Evolutionary conservation across 2,797 vertebrate genomes (phyloP).

Genomic region (Clarias fuscus): DNA sequence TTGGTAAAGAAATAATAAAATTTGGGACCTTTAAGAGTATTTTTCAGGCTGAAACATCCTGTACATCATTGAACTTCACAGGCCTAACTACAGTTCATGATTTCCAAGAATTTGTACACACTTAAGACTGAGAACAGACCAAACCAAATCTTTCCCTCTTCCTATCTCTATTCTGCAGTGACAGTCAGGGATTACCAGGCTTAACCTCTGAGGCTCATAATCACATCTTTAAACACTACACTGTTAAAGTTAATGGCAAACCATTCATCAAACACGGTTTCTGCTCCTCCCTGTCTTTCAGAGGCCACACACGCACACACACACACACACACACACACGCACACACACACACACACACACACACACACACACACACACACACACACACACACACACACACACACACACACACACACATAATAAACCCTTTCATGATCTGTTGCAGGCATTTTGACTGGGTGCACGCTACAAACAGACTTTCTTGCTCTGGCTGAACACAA

Average conservation of each 20-base stretch:
- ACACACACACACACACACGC: neutral
- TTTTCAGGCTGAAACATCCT: neutral
- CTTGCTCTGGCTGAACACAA: neutral
- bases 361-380: neutral
- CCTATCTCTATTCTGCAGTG: neutral
- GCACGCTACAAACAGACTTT: constrained; percentile 4
- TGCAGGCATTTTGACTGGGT: neutral
- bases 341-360: neutral
- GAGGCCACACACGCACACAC: neutral
- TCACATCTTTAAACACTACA: neutral
- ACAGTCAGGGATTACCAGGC: constrained; percentile 1
- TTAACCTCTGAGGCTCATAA: constrained; percentile 9
- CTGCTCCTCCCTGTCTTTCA: constrained; percentile 1
- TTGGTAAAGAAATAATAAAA: no score
- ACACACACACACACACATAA: neutral
- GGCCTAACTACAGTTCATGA: neutral
- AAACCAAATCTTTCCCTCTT: neutral
- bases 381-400: neutral
- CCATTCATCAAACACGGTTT: neutral
- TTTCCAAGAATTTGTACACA: neutral
- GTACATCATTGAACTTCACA: neutral
- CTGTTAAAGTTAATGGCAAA: neutral
- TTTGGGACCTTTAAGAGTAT: neutral
- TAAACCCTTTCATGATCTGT: neutral
- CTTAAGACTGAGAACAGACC: neutral